phyloP scores from a whole-genome alignment of 2,888 invertebrate species.

The Drosophila multiciliata region DNA sequence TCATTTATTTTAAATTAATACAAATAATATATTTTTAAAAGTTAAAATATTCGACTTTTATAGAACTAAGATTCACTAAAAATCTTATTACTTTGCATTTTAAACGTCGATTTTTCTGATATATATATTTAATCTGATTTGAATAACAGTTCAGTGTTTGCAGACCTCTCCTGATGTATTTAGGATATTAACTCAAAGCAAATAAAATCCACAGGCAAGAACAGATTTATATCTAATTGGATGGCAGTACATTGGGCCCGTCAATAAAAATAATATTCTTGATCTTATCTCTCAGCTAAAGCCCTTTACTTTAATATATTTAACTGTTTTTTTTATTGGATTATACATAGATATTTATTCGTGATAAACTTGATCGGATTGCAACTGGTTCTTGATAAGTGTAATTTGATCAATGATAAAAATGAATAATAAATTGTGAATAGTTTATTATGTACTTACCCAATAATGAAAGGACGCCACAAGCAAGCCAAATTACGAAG shows the following conservation, averaged over 20 bases:
- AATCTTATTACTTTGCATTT: neutral
- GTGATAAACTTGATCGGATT: neutral
- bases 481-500: constrained; percentile 97
- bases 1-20: neutral
- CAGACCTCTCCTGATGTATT: neutral
- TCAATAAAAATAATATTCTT: neutral
- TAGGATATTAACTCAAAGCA: neutral
- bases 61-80: neutral
- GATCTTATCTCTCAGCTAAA: neutral
- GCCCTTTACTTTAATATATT: neutral
- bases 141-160: neutral
- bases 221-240: neutral
- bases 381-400: neutral
- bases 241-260: neutral
- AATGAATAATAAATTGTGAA: neutral
- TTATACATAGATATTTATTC: neutral
- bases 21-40: neutral
- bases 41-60: neutral
- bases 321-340: neutral
- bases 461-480: constrained; percentile 95
- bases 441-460: constrained; percentile 87
- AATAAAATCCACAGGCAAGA: neutral
- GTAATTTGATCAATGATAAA: neutral
- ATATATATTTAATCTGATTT: neutral
- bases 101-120: neutral